phyloP scores from a whole-genome alignment of 2,888 invertebrate genomes.

The Drosophila macrospina region DNA sequence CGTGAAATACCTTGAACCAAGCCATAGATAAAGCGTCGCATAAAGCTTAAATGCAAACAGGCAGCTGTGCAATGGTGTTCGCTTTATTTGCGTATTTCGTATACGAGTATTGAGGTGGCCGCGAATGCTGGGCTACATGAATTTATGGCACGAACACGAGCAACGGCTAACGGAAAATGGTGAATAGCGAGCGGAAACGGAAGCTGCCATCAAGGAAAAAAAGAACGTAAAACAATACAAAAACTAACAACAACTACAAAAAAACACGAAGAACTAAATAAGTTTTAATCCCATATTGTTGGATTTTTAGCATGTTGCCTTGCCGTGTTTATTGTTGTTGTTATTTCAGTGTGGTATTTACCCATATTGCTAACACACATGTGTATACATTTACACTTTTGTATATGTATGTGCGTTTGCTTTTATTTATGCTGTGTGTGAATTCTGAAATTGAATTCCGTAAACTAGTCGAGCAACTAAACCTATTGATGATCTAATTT shows the following conservation, averaged over 20 bases:
- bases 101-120: slow-evolving; percentile 42
- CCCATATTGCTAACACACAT: neutral
- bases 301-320: slow-evolving; percentile 38
- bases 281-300: slow-evolving; percentile 75
- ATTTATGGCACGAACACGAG: slow-evolving; percentile 52
- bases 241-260: slow-evolving; percentile 13
- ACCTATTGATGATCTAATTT: too few species aligned
- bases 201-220: slow-evolving; percentile 29
- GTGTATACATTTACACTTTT: neutral
- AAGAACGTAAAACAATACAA: neutral
- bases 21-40: slow-evolving; percentile 66
- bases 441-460: neutral
- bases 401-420: neutral
- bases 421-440: neutral
- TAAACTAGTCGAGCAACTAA: too few species aligned
- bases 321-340: slow-evolving; percentile 16
- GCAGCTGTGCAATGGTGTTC: slow-evolving; percentile 65
- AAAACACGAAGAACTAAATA: slow-evolving; percentile 52
- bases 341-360: slow-evolving; percentile 3
- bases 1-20: slow-evolving; percentile 52
- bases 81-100: slow-evolving; percentile 72
- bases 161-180: slow-evolving; percentile 3
- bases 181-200: slow-evolving; percentile 14
- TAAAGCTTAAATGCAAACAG: slow-evolving; percentile 74
- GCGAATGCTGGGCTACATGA: slow-evolving; percentile 45